phyloP scores from a whole-genome alignment of 2,113 vertebrate species.

The Coptodon rendalli region DNA sequence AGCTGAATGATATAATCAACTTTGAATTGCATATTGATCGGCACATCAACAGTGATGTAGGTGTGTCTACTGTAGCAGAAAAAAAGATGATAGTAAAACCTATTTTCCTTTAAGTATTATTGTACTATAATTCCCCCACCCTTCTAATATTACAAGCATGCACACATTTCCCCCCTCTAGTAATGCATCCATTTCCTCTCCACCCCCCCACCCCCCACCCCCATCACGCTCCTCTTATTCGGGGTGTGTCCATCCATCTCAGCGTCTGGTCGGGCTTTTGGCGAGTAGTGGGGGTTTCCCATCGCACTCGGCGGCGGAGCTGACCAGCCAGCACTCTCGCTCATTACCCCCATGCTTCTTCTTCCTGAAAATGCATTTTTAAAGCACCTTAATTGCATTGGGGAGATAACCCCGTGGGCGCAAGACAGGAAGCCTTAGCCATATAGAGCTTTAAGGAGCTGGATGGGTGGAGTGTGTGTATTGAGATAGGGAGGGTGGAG shows the following conservation, averaged over 20 bases:
- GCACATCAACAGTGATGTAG: neutral
- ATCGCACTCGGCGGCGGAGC: conserved; percentile 29
- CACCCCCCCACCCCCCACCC: neutral
- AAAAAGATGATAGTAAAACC: conserved; percentile 26
- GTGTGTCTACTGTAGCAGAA: conserved; percentile 2
- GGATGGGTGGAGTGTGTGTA: conserved; percentile 21
- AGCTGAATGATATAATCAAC: conserved; percentile 9
- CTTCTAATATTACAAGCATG: conserved; percentile 39
- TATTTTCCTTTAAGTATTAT: conserved; percentile 41
- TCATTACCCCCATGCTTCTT: conserved; percentile 81
- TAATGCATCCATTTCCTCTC: conserved; percentile 50
- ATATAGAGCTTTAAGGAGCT: conserved; percentile 71
- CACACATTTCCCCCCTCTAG: neutral
- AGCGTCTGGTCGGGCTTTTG: conserved; percentile 22
- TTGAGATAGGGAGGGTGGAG: neutral
- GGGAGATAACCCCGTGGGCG: conserved; percentile 91
- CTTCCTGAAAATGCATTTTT: conserved; percentile 98
- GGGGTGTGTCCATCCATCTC: conserved; percentile 54
- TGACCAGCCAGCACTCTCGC: conserved; percentile 68
- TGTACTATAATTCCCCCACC: conserved; percentile 3
- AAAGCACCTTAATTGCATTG: conserved; percentile 98
- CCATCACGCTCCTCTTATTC: neutral
- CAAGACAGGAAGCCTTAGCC: conserved; percentile 91
- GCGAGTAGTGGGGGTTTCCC: conserved; percentile 30
- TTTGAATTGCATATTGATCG: conserved; percentile 29